Evolutionary conservation across 2,113 vertebrate genomes (phyloP), one percentile per base, ranked within the genome.

Genomic region (Paramormyrops kingsleyae): DNA sequence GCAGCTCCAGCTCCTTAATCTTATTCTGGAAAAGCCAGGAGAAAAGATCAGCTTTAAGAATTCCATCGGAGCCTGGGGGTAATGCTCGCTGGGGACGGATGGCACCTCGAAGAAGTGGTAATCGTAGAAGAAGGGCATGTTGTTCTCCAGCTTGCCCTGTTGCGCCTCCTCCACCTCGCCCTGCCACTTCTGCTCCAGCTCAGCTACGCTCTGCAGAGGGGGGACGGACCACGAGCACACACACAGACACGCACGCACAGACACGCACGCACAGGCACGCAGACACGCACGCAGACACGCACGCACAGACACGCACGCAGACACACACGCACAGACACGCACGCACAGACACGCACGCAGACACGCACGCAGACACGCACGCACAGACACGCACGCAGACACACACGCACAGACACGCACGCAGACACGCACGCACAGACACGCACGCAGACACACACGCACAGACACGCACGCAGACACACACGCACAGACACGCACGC

Each of bases 131-230:
- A 99, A 99, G 1, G 98, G 98, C 84, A 96, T 92, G 24, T 97
- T 98, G 95, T 98, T 98, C 94, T 99, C 99, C 93, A 99, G 95
- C 91, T 98, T 99, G 50, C 98, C 98, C 4, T 99, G 97, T 88
- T 96, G 95, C 59, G 98, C 97, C 53, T 99, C 99, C 44, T 99
- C 98, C 39, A 98, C 97, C 93, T 99, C 99, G 66, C 95, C 99
- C 93, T 99, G 99, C 98, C 99, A 99, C 91, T 99, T 99, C 94
- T 99, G 99, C 89, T 99, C 99, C 92, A 99, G 91, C 93, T 99
- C 99, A 31, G 98, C 99, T 87, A 99, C 98, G 84, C 98, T 99
- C 99, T 99, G 92, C 92, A 19, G 50, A 62, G 12, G 8, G 21
- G 49, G 85, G 6, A 13, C 0, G 17, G 80, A 88, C 5, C 31